Evolutionary conservation across 2,113 vertebrate genomes (phyloP).

Genomic region (Rostratula benghalensis): DNA sequence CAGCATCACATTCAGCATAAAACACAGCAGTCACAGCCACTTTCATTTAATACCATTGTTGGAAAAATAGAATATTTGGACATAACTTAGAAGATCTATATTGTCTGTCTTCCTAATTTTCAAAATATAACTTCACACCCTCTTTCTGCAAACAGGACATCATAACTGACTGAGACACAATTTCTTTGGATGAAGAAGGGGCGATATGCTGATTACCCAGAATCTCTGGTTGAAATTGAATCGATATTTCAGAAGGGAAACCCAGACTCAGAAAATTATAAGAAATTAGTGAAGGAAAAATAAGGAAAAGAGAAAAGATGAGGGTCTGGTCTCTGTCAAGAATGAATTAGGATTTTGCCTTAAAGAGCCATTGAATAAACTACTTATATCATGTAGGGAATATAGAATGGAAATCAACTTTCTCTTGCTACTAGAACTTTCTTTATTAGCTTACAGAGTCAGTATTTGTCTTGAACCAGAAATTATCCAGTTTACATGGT

Average conservation of each 20-base stretch:
- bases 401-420: background rate
- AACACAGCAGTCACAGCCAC: background rate
- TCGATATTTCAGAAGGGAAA: background rate
- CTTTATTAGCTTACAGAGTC: background rate
- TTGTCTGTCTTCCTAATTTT: background rate
- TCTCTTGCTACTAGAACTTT: background rate
- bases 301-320: accelerated
- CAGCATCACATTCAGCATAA: background rate
- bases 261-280: background rate
- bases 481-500: background rate
- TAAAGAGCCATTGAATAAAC: background rate
- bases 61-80: background rate
- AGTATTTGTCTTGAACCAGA: background rate
- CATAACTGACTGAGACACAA: background rate
- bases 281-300: background rate
- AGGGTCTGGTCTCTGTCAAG: background rate
- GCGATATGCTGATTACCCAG: background rate
- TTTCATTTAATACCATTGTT: background rate
- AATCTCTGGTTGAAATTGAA: background rate
- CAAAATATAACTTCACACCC: background rate
- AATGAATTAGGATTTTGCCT: background rate
- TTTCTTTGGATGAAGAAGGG: background rate
- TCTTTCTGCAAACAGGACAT: background rate
- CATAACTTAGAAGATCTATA: background rate
- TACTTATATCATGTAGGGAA: background rate